A percentile compares a stretch with the other conserved stretches of the same genome.
These are phyloP conservation scores for Neuroterus valhalla DNA, from an alignment of 1,140 invertebrate genomes.

Conservation along the genomic window DNA sequence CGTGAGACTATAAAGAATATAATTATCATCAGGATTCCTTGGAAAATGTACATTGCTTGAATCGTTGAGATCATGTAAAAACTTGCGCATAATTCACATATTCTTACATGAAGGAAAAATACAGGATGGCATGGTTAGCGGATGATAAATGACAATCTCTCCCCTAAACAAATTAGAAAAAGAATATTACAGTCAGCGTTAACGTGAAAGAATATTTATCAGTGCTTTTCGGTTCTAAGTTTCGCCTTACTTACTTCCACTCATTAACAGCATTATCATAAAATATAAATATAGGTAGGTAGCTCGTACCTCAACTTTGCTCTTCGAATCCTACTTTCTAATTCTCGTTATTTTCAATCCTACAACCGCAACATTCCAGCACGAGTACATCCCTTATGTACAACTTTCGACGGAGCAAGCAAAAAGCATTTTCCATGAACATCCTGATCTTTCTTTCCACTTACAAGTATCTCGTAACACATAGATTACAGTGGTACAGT, in stretches of 20 bases:
- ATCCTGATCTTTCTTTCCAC: constrained; percentile 39
- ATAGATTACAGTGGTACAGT: constrained; percentile 51
- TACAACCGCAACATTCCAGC: constrained; percentile 17
- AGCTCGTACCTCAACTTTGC: neutral
- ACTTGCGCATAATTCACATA: constrained; percentile 16
- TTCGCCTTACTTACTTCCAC: neutral
- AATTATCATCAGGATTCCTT: constrained; percentile 59
- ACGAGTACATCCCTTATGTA: constrained; percentile 25
- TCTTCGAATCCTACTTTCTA: constrained; percentile 1
- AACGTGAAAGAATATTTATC: neutral
- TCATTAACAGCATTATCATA: neutral
- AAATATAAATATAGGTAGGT: constrained; percentile 12
- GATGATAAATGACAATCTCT: neutral
- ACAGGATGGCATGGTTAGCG: constrained; percentile 2
- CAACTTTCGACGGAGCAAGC: constrained; percentile 1
- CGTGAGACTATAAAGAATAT: constrained; percentile 71
- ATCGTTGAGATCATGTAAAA: constrained; percentile 10
- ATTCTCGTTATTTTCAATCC: neutral
- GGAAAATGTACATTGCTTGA: constrained; percentile 58
- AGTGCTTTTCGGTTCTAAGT: neutral
- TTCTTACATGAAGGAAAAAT: constrained; percentile 8
- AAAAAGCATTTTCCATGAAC: constrained; percentile 39
- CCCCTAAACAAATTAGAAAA: neutral
- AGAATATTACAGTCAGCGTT: neutral
- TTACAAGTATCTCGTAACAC: constrained; percentile 54